These are phyloP conservation scores for Dione juno DNA, from an alignment of 2,888 invertebrate species.

Conservation along the genomic window DNA sequence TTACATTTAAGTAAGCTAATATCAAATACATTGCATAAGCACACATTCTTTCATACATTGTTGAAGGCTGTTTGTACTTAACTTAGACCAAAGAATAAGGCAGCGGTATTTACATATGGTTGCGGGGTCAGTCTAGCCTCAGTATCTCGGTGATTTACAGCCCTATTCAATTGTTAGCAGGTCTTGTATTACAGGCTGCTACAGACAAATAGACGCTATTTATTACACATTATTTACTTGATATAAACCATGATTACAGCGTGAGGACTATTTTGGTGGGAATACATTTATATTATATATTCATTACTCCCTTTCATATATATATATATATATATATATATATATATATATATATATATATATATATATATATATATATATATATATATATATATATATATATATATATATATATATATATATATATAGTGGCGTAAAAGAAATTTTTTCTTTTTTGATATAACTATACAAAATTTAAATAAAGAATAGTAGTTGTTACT, in stretches of 20 bases:
- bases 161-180: slow-evolving; percentile 79
- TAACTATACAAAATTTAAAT: no score
- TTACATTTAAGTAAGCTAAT: not conserved
- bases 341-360: no score
- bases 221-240: slow-evolving; percentile 25
- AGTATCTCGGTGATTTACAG: slow-evolving; percentile 77
- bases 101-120: slow-evolving; percentile 71
- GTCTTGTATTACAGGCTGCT: slow-evolving; percentile 78
- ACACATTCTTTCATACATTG: slow-evolving; percentile 2
- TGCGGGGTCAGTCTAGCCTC: slow-evolving; percentile 67
- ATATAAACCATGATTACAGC: slow-evolving; percentile 9
- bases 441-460: no score
- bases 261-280: not conserved
- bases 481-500: no score
- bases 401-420: no score
- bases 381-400: no score
- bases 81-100: slow-evolving; percentile 51
- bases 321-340: no score
- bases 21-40: not conserved
- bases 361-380: no score
- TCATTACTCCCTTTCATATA: not conserved
- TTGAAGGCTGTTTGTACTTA: slow-evolving; percentile 25
- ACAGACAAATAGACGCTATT: slow-evolving; percentile 64
- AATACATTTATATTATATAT: not conserved
- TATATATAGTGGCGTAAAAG: no score